Percentiles rank a stretch among this genome's conserved stretches.
phyloP scores from a whole-genome alignment of 2,797 vertebrate genomes.

The Crax fasciolata region DNA sequence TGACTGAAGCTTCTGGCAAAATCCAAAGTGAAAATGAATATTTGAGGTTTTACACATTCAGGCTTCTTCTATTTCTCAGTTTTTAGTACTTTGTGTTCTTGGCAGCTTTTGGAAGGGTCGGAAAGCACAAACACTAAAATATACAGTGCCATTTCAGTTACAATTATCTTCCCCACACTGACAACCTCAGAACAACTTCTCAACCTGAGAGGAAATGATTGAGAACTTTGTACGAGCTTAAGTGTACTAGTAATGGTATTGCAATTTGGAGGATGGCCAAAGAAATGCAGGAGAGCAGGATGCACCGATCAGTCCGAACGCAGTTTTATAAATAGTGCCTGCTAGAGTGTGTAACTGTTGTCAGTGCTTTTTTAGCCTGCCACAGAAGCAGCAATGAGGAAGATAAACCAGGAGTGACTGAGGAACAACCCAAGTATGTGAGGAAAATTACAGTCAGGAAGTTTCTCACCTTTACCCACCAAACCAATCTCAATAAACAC shows the following conservation, averaged over 20 bases:
- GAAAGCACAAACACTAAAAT: background rate
- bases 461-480: constrained; percentile 12
- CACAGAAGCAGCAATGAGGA: background rate
- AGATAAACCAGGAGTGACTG: background rate
- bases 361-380: background rate
- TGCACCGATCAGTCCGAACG: background rate
- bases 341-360: background rate
- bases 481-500: background rate
- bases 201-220: background rate
- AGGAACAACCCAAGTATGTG: background rate
- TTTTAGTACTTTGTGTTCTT: background rate
- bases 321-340: background rate
- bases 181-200: background rate
- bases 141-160: background rate
- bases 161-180: background rate
- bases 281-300: background rate
- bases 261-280: constrained; percentile 13
- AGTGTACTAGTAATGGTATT: background rate
- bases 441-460: background rate
- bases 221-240: background rate
- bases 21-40: background rate
- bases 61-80: background rate
- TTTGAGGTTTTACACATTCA: background rate
- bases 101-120: background rate
- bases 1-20: background rate